phyloP scores from a whole-genome alignment of 2,797 vertebrate genomes.

The Bucorvus abyssinicus region DNA sequence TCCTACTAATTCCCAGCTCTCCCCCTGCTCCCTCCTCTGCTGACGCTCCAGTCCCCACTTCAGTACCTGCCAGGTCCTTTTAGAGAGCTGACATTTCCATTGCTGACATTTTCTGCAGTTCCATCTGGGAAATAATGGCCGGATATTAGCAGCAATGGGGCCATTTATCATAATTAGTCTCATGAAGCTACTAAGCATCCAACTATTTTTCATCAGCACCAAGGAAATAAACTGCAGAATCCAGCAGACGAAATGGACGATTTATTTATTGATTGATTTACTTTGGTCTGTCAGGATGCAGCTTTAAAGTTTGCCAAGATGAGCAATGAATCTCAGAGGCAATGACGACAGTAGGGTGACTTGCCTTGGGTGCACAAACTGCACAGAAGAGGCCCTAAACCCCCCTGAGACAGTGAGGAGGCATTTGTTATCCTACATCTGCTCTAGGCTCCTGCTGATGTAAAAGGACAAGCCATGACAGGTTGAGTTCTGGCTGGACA shows the following conservation, averaged over 20 bases:
- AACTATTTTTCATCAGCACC: constrained; percentile 60
- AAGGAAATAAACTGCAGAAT: constrained; percentile 70
- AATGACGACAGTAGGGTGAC: constrained; percentile 19
- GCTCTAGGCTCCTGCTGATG: constrained; percentile 1
- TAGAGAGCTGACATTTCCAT: constrained; percentile 73
- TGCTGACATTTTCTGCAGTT: constrained; percentile 73
- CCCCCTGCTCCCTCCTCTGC: constrained; percentile 39
- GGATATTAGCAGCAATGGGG: constrained; percentile 71
- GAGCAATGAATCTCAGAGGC: constrained; percentile 37
- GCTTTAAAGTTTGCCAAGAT: constrained; percentile 47
- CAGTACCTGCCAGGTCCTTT: constrained; percentile 70
- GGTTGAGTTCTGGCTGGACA: background rate
- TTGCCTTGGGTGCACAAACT: background rate
- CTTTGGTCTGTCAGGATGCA: constrained; percentile 65
- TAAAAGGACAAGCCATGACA: background rate
- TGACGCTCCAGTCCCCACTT: constrained; percentile 57
- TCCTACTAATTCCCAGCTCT: constrained; percentile 34
- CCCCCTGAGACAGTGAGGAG: background rate
- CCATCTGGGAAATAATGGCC: constrained; percentile 75
- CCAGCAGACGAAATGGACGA: constrained; percentile 45
- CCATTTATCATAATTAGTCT: constrained; percentile 76
- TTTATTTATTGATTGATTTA: constrained; percentile 72
- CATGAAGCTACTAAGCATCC: constrained; percentile 71
- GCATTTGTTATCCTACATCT: constrained; percentile 29
- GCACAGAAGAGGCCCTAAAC: background rate